Conservation (phyloP, 2,113 vertebrate species). For the Chitala chitala region DNA sequence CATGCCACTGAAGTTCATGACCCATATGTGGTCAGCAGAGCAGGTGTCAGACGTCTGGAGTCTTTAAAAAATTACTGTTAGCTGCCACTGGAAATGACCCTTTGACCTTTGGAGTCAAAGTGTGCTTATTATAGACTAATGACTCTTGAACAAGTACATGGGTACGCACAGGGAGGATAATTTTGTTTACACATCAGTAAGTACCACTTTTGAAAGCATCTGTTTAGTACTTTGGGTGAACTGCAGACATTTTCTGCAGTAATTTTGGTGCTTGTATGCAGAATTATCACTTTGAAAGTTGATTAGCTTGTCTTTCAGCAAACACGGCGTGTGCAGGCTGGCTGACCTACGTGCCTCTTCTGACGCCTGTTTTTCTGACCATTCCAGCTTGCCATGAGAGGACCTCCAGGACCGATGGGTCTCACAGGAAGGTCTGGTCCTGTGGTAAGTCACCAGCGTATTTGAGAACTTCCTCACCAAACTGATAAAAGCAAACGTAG, state of each 20-base stretch:
- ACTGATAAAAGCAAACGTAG: background rate
- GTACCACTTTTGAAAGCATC: no score
- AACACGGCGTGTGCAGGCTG: no score
- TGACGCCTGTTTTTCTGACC: conserved; percentile 15
- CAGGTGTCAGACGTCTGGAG: conserved; percentile 56
- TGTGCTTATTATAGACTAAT: background rate
- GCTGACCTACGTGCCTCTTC: background rate
- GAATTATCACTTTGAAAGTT: no score
- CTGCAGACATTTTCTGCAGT: no score
- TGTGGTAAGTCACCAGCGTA: conserved; percentile 75
- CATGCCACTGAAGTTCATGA: no score
- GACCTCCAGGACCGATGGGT: conserved; percentile 92
- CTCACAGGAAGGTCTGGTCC: conserved; percentile 94
- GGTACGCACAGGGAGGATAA: no score
- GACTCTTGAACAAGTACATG: background rate
- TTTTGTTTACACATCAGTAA: no score
- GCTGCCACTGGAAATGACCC: background rate
- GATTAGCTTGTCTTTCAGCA: no score
- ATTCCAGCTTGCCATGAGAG: conserved; percentile 89
- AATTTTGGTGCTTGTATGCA: no score
- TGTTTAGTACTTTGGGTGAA: no score
- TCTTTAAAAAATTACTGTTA: background rate
- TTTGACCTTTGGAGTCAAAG: background rate
- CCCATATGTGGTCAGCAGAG: conserved; percentile 37
- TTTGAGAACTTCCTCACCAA: background rate